Evolutionary conservation across 2,113 vertebrate species (phyloP), one percentile per base, ranked within the genome.

Genomic region (Aythya baeri): DNA sequence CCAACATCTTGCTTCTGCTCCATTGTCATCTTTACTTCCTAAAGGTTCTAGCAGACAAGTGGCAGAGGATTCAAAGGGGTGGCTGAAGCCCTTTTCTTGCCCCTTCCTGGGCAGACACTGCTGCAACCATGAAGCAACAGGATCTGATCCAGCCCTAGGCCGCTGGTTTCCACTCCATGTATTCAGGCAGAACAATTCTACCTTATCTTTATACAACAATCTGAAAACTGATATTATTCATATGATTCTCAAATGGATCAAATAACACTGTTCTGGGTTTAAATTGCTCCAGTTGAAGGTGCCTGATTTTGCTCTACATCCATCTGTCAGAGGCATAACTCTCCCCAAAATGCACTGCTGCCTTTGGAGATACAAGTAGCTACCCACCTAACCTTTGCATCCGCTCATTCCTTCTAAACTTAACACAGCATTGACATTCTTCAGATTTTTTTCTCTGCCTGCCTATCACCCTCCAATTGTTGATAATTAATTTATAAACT

Each of bases 91-190:
- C 52, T 57, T 61, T n/a, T 13, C 70, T 50, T 86, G 58, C 41
- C 46, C 2, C 1, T 62, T 81, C 9, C 46, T 1, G 2, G 17
- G 1, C 13, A 41, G 65, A 50, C 13, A 27, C 7, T 26, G 46
- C 65, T 31, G 46, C 65, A 41, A 66, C 23, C 27, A 3, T 14
- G 61, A 85, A 49, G 27, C 32, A 77, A 54, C 76, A 67, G 31
- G 13, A 46, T 29, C 54, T 57, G 59, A 67, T 14, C 10, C 49
- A 63, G 67, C 4, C 23, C 59, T 18, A 23, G 21, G 29, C 38
- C 38, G 44, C 31, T 46, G 65, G 63, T 43, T 88, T 55, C 52
- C 2, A 1, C 36, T 59, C 27, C 44, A 23, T 31, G 17, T 34
- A 44, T 73, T 5, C 38, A 11, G 13, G 17, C 52, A 61, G 72